phyloP scores from a whole-genome alignment of 2,797 vertebrate species.

The Apogon hyalosoma region DNA sequence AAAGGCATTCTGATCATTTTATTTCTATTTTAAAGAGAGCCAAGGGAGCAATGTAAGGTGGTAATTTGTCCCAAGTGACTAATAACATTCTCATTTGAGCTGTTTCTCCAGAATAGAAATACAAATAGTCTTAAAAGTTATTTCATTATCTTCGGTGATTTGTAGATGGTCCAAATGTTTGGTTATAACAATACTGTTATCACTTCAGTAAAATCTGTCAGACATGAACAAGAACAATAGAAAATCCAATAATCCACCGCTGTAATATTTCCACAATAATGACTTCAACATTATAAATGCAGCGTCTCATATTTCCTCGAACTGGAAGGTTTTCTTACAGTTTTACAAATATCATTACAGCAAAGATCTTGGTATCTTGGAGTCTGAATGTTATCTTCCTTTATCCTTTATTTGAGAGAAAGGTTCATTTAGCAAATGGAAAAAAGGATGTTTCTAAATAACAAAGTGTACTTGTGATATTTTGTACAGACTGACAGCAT shows the following conservation, averaged over 20 bases:
- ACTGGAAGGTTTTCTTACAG: background rate
- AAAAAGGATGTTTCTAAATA: conserved; percentile 21
- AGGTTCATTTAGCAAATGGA: conserved; percentile 22
- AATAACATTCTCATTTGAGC: conserved; percentile 6
- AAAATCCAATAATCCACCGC: background rate
- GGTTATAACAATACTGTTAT: no score
- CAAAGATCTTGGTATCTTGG: conserved; percentile 10
- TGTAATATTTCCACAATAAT: conserved; percentile 5
- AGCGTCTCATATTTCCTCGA: background rate
- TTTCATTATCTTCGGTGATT: background rate
- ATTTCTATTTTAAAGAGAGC: conserved; percentile 8
- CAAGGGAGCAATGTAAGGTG: background rate
- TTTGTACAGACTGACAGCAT: conserved; percentile 14
- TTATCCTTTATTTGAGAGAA: conserved; percentile 17
- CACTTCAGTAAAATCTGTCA: background rate
- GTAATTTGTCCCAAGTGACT: conserved; percentile 7
- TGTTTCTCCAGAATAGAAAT: conserved; percentile 20
- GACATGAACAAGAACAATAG: background rate
- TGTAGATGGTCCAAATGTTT: background rate
- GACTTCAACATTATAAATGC: background rate
- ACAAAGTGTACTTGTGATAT: conserved; percentile 32
- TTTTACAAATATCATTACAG: conserved; percentile 14
- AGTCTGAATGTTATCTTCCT: conserved; percentile 28
- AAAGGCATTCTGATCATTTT: conserved; percentile 5
- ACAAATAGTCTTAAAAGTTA: background rate